A percentile compares a stretch with the other conserved stretches of the same genome.
Conservation (phyloP, 2,113 vertebrate species). For the Mormoops blainvillei region DNA sequence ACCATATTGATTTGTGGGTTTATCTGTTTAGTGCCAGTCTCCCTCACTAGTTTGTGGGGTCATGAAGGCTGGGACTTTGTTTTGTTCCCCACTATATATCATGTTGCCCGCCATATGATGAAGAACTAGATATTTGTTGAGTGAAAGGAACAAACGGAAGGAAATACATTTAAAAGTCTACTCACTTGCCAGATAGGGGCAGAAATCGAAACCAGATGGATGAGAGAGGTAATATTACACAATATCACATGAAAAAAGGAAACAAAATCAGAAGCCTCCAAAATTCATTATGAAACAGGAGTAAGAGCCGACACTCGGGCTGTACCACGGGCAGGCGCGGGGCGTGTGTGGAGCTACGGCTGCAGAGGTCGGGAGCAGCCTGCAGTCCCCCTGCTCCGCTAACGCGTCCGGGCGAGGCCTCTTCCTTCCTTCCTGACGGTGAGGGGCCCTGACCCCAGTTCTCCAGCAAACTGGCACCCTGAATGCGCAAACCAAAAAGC, state of each 20-base stretch:
- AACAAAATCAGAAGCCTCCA: neutral
- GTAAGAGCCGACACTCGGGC: neutral
- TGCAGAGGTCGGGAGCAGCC: fast-evolving
- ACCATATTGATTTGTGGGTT: neutral
- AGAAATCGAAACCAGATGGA: neutral
- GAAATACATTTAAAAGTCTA: neutral
- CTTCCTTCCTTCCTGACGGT: neutral
- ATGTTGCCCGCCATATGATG: neutral
- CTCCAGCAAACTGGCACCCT: neutral
- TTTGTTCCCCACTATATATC: neutral
- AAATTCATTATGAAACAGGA: neutral
- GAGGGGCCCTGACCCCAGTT: neutral
- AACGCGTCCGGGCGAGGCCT: fast-evolving
- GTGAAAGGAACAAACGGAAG: neutral
- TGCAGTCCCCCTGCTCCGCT: fast-evolving
- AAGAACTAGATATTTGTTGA: neutral
- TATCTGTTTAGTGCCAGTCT: neutral
- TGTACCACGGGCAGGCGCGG: fast-evolving
- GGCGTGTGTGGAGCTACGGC: fast-evolving
- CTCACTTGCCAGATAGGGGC: neutral
- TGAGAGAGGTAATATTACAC: neutral
- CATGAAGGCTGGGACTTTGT: neutral
- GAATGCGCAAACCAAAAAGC: slow-evolving; percentile 10
- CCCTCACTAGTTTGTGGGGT: neutral
- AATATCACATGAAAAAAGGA: neutral